A percentile compares a stretch with the other conserved stretches of the same genome.
phyloP scores from a whole-genome alignment of 2,113 vertebrate genomes.

The Podarcis cretensis region DNA sequence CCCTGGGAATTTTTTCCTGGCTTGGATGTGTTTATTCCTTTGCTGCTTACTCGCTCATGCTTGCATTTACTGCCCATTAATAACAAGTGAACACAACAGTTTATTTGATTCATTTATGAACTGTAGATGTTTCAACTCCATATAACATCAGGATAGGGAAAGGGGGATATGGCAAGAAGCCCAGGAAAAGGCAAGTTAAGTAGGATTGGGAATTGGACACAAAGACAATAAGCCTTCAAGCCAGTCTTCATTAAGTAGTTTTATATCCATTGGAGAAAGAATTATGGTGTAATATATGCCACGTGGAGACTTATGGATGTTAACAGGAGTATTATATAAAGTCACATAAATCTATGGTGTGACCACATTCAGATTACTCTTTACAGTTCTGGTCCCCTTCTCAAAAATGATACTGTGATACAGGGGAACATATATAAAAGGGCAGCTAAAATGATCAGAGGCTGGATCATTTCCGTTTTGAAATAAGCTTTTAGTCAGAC shows the following conservation, averaged over 20 bases:
- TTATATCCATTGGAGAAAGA: conserved; percentile 54
- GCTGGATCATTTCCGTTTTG: background rate
- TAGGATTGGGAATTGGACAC: conserved; percentile 52
- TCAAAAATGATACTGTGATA: background rate
- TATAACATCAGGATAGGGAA: conserved; percentile 65
- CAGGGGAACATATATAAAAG: background rate
- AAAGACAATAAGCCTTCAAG: conserved; percentile 62
- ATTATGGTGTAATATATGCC: conserved; percentile 48
- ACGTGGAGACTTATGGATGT: conserved; percentile 44
- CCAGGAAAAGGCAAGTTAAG: conserved; percentile 54
- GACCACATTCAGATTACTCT: background rate
- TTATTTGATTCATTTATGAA: conserved; percentile 62
- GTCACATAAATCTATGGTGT: conserved; percentile 6
- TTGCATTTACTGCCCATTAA: conserved; percentile 68
- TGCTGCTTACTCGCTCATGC: conserved; percentile 57
- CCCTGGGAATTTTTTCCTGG: conserved; percentile 61
- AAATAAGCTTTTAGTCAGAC: background rate
- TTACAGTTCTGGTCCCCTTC: background rate
- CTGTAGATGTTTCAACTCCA: conserved; percentile 63
- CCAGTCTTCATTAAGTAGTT: conserved; percentile 69
- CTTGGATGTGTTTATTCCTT: conserved; percentile 69
- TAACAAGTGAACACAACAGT: conserved; percentile 62
- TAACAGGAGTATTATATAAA: conserved; percentile 52
- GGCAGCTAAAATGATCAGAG: background rate
- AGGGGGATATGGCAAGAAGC: conserved; percentile 64